A percentile compares a stretch with the other conserved stretches of the same genome.
Conservation (phyloP, 2,797 vertebrate genomes). For the Scyliorhinus canicula region DNA sequence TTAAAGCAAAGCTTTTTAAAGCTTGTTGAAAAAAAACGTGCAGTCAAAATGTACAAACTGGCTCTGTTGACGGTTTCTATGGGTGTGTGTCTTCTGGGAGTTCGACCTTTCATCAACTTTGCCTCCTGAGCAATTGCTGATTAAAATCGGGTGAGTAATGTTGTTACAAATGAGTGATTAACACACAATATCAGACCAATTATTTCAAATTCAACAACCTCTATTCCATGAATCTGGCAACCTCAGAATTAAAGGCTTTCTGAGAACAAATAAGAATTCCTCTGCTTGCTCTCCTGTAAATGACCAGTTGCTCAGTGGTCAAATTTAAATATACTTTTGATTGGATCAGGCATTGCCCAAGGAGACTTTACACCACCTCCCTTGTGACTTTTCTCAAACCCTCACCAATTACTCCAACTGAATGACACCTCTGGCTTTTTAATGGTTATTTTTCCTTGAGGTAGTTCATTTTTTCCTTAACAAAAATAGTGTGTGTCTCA, state of each 20-base stretch:
- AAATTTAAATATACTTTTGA: not conserved
- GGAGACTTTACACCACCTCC: not conserved
- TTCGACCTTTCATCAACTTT: not conserved
- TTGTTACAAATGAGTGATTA: not conserved
- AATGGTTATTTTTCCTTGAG: not conserved
- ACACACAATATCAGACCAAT: not conserved
- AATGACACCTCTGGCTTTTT: not conserved
- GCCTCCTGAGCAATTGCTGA: not conserved
- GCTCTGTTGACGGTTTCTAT: not conserved
- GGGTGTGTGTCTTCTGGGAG: not conserved
- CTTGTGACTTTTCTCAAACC: not conserved
- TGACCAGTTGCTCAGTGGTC: not conserved
- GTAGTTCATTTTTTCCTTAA: conserved; percentile 30
- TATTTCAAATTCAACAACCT: not conserved
- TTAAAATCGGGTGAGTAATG: not conserved
- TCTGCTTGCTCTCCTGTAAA: not conserved
- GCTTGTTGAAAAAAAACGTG: not conserved
- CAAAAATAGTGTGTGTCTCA: conserved; percentile 31
- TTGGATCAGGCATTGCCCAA: not conserved
- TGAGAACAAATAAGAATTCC: not conserved
- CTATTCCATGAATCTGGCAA: not conserved
- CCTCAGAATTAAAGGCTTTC: not conserved
- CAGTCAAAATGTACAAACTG: not conserved
- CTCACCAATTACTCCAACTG: not conserved
- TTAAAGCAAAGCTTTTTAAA: not conserved